Evolutionary conservation across 2,113 vertebrate genomes (phyloP), one percentile per base, ranked within the genome.

Genomic region (Cyanocitta stelleri): DNA sequence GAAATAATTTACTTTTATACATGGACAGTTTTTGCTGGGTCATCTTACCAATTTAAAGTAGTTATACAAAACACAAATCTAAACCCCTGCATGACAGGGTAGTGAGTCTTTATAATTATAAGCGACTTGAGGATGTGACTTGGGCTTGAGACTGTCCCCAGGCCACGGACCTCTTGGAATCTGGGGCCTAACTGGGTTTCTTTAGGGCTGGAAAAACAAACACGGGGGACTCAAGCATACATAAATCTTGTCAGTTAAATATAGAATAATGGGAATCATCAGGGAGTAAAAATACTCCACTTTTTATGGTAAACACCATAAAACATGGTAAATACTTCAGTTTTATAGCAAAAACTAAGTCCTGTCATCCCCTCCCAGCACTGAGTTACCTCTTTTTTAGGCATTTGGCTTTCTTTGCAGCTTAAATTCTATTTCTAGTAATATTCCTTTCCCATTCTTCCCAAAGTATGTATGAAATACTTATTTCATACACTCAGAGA

Each of bases 201-300:
- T 84, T 85, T 86, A 19, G 63, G 59, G 27, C 17, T 29, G 52
- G 48, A 89, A 93, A 89, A 94, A 41, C 18, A 72, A 24, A 66
- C n/a, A n/a, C 20, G 14, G 35, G 15, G 49, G 33, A 72, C 35
- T 83, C 32, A 32, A 67, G 11, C 8, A 44, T 1, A 29, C 37
- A 44, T 71, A 93, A 84, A 90, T 86, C 82, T 90, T 84, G n/a
- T 59, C 72, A 56, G 48, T 83, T 92, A 92, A 77, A 66, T 84
- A 56, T 10, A 63, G 68, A 90, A 78, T 77, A 95, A 77, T 63
- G 24, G 22, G 55, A 89, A 86, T 52, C 64, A 68, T 30, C n/a
- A 64, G 44, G 44, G 52, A 89, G 68, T 62, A 90, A 90, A 89
- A 95, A 86, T 78, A 89, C 46, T 90, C 56, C 26, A 49, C 26